These are phyloP conservation scores for Cydia amplana DNA, from an alignment of 1,140 invertebrate species.

Conservation along the genomic window DNA sequence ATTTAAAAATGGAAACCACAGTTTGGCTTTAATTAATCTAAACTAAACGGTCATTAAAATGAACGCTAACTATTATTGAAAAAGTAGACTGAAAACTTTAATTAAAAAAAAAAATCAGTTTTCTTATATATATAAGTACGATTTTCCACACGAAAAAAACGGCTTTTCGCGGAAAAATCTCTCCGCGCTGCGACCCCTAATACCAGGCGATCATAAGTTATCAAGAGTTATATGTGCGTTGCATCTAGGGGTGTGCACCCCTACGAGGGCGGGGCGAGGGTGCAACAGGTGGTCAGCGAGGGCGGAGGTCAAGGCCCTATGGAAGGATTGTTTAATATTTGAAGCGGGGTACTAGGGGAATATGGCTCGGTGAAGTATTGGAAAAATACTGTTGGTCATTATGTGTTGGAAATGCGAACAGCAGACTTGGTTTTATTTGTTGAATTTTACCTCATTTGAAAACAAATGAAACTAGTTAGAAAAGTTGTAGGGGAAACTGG, in stretches of 20 bases:
- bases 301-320: slow-evolving; percentile 1
- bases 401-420: background rate
- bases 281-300: slow-evolving; percentile 16
- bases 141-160: background rate
- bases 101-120: no score
- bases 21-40: background rate
- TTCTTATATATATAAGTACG: background rate
- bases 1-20: background rate
- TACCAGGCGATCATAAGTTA: slow-evolving; percentile 14
- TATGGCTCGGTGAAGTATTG: background rate
- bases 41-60: background rate
- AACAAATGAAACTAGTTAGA: no score
- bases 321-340: slow-evolving; percentile 28
- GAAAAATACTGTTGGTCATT: background rate
- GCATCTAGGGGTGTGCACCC: background rate
- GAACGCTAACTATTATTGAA: no score
- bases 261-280: background rate
- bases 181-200: slow-evolving; percentile 4
- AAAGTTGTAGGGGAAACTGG: no score
- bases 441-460: no score
- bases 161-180: slow-evolving; percentile 25
- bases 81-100: no score
- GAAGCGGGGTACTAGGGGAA: background rate
- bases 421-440: no score
- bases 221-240: background rate